phyloP scores from a whole-genome alignment of 2,113 vertebrate genomes.

The Nicator chloris region DNA sequence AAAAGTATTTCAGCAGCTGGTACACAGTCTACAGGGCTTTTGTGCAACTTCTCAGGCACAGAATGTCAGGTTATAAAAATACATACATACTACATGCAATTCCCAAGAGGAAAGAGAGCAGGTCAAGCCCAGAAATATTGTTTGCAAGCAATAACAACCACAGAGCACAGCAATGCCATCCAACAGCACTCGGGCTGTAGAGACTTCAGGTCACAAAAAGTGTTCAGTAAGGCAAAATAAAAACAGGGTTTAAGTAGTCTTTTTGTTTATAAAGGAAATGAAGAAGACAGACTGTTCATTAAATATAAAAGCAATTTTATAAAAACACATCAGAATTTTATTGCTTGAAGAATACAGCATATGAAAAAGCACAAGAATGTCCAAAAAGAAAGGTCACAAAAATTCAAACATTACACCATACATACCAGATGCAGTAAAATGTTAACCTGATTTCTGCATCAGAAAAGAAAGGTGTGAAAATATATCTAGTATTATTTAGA shows the following conservation, averaged over 20 bases:
- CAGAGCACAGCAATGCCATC: background rate
- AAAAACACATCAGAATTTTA: constrained; percentile 95
- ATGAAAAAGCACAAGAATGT: constrained; percentile 85
- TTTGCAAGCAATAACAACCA: background rate
- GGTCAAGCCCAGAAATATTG: background rate
- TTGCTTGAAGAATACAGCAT: constrained; percentile 99
- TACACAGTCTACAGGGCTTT: background rate
- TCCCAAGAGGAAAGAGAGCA: background rate
- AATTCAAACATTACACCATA: constrained; percentile 82
- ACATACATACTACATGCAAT: background rate
- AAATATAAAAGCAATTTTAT: constrained; percentile 78
- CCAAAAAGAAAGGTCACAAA: constrained; percentile 83
- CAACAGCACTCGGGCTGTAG: background rate
- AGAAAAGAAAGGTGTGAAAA: constrained; percentile 72
- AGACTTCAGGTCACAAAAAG: background rate
- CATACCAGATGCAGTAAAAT: constrained; percentile 87
- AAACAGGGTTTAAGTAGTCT: background rate
- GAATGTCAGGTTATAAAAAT: background rate
- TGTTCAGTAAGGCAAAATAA: constrained; percentile 11
- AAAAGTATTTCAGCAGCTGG: background rate
- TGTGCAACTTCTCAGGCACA: background rate
- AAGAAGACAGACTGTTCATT: constrained; percentile 58
- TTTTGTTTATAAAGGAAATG: constrained; percentile 1
- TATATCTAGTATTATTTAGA: constrained; percentile 68
- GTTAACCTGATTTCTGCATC: constrained; percentile 84